phyloP scores from a whole-genome alignment of 2,797 vertebrate genomes.

The Hylomyscus alleni region DNA sequence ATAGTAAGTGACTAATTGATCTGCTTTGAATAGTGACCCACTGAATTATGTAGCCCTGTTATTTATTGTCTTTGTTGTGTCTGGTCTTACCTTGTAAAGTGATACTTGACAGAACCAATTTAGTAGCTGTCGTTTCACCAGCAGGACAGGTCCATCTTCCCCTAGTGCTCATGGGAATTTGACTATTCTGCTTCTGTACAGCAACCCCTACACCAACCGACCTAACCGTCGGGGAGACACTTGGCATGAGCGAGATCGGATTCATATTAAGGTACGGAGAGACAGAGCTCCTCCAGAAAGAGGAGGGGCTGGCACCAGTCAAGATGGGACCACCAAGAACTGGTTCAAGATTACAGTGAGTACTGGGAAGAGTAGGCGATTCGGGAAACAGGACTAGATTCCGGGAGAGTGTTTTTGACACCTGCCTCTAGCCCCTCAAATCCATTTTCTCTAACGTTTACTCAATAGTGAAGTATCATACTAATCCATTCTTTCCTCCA shows the following conservation, averaged over 20 bases:
- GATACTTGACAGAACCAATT: not conserved
- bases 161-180: not conserved
- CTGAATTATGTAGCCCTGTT: not conserved
- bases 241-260: slow-evolving; percentile 89
- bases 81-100: not conserved
- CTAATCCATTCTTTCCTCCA: not conserved
- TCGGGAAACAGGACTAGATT: fast-evolving
- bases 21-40: not conserved
- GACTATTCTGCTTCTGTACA: slow-evolving; percentile 74
- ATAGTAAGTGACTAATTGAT: slow-evolving; percentile 84
- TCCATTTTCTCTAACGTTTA: not conserved
- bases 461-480: not conserved
- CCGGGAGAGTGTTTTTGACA: not conserved
- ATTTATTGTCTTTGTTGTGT: not conserved
- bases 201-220: slow-evolving; percentile 91
- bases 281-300: slow-evolving; percentile 83
- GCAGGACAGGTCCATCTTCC: not conserved
- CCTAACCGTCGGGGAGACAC: slow-evolving; percentile 89
- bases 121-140: not conserved
- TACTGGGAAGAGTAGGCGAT: not conserved
- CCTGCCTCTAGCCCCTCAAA: not conserved
- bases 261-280: slow-evolving; percentile 80
- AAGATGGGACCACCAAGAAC: slow-evolving; percentile 82
- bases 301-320: slow-evolving; percentile 74
- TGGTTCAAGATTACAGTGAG: slow-evolving; percentile 96